Percentiles rank a stretch among this genome's conserved stretches.
These are phyloP conservation scores for Jaculus jaculus DNA, from an alignment of 2,113 vertebrate species.

Conservation along the genomic window DNA sequence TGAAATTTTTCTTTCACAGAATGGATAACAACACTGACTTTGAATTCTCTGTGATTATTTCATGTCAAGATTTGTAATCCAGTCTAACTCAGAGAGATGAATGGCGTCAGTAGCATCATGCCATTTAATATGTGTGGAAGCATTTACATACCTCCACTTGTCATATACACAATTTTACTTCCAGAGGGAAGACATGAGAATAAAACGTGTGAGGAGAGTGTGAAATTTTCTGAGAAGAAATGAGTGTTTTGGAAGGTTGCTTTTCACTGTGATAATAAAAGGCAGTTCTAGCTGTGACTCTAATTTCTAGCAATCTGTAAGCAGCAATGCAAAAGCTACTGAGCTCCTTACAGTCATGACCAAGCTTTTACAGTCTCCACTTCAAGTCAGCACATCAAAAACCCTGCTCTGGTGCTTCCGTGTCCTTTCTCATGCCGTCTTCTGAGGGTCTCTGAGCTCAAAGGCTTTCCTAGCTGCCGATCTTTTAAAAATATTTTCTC, in stretches of 20 bases:
- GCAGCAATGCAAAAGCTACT: background rate
- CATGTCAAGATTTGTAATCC: slow-evolving; percentile 56
- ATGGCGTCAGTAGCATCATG: slow-evolving; percentile 35
- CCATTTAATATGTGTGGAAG: slow-evolving; percentile 35
- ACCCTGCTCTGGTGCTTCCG: background rate
- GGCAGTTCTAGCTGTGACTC: background rate
- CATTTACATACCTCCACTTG: slow-evolving; percentile 21
- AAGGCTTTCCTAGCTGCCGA: background rate
- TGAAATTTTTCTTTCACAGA: slow-evolving; percentile 55
- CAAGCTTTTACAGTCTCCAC: background rate
- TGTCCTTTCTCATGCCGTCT: background rate
- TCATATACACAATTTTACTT: slow-evolving; percentile 41
- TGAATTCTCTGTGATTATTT: slow-evolving; percentile 42
- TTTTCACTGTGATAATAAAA: background rate
- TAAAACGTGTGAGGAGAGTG: background rate
- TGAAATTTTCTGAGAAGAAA: background rate
- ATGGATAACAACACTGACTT: slow-evolving; percentile 37
- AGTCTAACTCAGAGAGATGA: slow-evolving; percentile 55
- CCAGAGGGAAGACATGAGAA: background rate
- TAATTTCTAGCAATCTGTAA: background rate
- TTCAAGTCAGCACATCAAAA: background rate
- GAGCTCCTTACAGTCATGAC: background rate
- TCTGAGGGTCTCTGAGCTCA: background rate
- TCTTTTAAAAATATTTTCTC: background rate
- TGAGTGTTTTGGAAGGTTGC: background rate